Evolutionary conservation across 2,797 vertebrate genomes (phyloP), one percentile per base, ranked within the genome.

Genomic region (Iguana delicatissima): DNA sequence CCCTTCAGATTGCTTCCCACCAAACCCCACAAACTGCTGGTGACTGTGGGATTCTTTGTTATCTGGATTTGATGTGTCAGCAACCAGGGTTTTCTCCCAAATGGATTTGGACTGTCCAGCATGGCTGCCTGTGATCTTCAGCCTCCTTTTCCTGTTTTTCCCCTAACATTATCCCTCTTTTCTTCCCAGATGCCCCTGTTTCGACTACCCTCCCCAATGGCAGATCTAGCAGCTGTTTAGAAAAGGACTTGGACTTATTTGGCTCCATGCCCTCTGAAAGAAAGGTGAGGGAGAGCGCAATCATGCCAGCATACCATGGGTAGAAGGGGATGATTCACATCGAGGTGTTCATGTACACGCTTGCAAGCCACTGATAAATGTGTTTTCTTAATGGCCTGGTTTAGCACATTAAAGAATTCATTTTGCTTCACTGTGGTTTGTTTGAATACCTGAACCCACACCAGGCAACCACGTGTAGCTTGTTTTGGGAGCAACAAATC

Each of bases 171-270:
- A 76, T 18, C 0, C 6, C 22, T 91, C 24, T 13, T 29, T 81
- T 84, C 93, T 67, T 32, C 83, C 84, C 95, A 99, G 99, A 99
- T 89, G 96, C 97, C 86, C 99, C 98, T 26, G 97, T 98, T 94
- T 94, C 97, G 55, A 93, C 95, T 55, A 81, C 96, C 0, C 82
- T 98, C 86, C 86, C 98, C 77, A 99, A 98, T 26, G 98, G 98
- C 91, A 97, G 97, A 89, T 96, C 97, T 46, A 97, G 96, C 90
- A 96, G 96, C 93, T 97, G 96, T 92, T 94, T 98, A 93, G 98
- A 98, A 96, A 98, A 98, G 90, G 98, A 98, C 74, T 97, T 99
- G 86, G 99, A 99, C 94, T 98, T 99, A 59, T 99, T 99, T 85
- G 98, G 97, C n/a, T 98, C 98, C 0, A 89, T 98, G 93, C 96